Percentiles rank a stretch among this genome's conserved stretches.
Evolutionary conservation across 2,888 invertebrate genomes (phyloP).

Genomic region (Epistrophe grossulariae): DNA sequence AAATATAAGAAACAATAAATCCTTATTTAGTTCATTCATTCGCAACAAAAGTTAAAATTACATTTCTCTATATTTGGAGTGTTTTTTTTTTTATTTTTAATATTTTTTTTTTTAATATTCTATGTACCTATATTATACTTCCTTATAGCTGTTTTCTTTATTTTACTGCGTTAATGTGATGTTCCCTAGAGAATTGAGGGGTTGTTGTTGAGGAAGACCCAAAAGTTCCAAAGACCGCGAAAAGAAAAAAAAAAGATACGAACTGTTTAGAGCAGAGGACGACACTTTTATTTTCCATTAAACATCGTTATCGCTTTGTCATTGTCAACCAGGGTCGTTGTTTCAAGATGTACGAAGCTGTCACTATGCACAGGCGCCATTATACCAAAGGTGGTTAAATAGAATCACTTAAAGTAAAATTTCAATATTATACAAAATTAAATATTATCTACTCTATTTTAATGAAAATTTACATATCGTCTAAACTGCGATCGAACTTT

Average conservation of each 20-base stretch:
- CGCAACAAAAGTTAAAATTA: constrained; percentile 74
- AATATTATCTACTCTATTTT: no score
- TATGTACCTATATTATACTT: background rate
- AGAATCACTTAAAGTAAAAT: no score
- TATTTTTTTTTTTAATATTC: constrained; percentile 5
- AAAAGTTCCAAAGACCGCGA: background rate
- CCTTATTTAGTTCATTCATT: constrained; percentile 72
- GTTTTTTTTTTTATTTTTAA: background rate
- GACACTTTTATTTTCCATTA: constrained; percentile 76
- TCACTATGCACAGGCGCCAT: background rate
- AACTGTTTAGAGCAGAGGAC: constrained; percentile 65
- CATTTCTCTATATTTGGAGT: constrained; percentile 47
- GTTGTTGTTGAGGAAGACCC: constrained; percentile 12
- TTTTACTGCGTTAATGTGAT: constrained; percentile 64
- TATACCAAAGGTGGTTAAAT: no score
- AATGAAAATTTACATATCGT: no score
- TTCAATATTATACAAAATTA: no score
- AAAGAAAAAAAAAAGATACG: constrained; percentile 41
- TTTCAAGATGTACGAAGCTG: background rate
- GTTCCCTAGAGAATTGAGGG: constrained; percentile 57
- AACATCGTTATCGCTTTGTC: constrained; percentile 53
- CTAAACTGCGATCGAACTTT: no score
- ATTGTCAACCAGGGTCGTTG: background rate
- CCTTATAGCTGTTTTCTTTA: constrained; percentile 38
- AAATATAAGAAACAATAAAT: constrained; percentile 67